Base-by-base conservation (phyloP, 2,113 vertebrate genomes). In the Myrmophylax atrothorax region DNA sequence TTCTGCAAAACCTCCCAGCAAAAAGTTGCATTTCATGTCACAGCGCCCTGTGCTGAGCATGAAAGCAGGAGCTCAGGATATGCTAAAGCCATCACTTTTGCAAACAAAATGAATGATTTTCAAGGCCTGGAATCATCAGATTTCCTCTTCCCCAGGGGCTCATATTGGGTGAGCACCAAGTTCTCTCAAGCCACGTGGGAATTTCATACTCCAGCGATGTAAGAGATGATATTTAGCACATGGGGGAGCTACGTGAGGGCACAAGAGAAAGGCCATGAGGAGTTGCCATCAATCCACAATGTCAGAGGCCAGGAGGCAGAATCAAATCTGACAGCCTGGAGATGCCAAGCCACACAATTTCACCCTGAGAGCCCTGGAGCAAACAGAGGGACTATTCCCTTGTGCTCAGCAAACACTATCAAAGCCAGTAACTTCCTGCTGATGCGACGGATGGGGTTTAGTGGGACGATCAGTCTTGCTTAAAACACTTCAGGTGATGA, bases 401-500 rank as follows among this genome's bases (percentile, higher is more conserved):
- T 9, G 64, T 1, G 4, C 80, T 80, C 91, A 68, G 49, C 80
- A 82, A 82, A 73, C 69, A 24, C 78, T 35, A 73, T 66, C 93
- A 91, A 35, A 70, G 67, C 38, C 7, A 0, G 5, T 9, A 26
- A 50, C 87, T 83, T 97, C 93, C 91, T 93, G 95, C 87, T 96
- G 96, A 96, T 50, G 81, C 53, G 3, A 74, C 0, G 15, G 55
- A 55, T 25, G 42, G 74, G 38, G 6, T 89, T 66, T 6, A 90
- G 82, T 10, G 4, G 68, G 24, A 88, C 90, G 74, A 95, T 96
- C 91, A 84, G 91, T 97, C 95, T 96, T 93, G 87, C 59, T 96
- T 96, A 96, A 69, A 96, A 90, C 82, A 63, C 87, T 87, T 96
- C 93, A 87, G 19, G 89, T 33, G 58, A 91, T 93, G 91, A 96